These are phyloP conservation scores for Nesogale talazaci DNA, from an alignment of 2,113 vertebrate species.

Conservation along the genomic window DNA sequence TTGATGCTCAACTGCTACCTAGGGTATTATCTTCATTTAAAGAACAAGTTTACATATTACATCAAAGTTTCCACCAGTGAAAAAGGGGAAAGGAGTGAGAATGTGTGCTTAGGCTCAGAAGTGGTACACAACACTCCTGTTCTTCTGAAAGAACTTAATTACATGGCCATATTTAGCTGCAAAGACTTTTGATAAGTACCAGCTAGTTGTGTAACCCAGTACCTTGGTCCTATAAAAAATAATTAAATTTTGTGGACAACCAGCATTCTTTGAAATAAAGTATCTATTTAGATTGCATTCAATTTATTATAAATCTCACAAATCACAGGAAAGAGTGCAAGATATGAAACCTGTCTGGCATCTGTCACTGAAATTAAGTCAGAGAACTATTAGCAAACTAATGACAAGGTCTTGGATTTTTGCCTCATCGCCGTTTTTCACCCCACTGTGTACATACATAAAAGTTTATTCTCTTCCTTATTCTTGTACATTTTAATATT, in stretches of 20 bases:
- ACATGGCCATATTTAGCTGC: not conserved
- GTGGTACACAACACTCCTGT: not conserved
- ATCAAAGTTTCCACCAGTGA: not conserved
- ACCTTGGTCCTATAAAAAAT: not conserved
- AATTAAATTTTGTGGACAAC: not conserved
- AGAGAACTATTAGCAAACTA: not conserved
- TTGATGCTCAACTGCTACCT: not conserved
- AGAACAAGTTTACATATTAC: not conserved
- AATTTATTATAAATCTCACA: not conserved
- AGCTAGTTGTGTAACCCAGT: not conserved
- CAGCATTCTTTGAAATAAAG: not conserved
- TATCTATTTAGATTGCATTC: not conserved
- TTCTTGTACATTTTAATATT: not conserved
- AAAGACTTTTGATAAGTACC: not conserved
- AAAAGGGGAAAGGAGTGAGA: not conserved
- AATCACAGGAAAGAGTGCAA: slow-evolving; percentile 5
- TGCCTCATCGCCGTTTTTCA: not conserved
- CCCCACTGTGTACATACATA: not conserved
- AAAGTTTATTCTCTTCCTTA: not conserved
- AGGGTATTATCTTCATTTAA: not conserved
- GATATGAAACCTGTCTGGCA: not conserved
- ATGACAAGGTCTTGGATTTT: not conserved
- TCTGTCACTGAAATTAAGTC: not conserved
- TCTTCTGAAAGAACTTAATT: not conserved
- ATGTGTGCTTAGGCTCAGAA: not conserved